These are phyloP conservation scores for Microctonus hyperodae DNA, from an alignment of 2,888 invertebrate species.

Conservation along the genomic window DNA sequence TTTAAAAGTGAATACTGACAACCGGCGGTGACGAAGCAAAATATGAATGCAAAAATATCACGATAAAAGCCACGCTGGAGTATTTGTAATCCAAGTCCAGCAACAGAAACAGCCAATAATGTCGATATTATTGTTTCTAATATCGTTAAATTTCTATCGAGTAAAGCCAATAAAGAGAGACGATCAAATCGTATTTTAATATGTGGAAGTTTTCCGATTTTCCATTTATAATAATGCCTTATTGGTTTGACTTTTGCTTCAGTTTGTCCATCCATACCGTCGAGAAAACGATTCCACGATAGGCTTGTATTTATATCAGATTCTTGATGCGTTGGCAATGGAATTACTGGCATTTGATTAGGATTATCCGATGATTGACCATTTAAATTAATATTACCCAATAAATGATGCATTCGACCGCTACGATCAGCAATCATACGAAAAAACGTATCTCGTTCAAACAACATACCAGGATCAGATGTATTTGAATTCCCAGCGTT, in stretches of 20 bases:
- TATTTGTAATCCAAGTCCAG: conserved; percentile 83
- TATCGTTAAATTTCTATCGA: conserved; percentile 89
- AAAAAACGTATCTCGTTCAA: conserved; percentile 47
- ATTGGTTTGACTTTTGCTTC: conserved; percentile 66
- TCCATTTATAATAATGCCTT: conserved; percentile 77
- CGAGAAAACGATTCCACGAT: conserved; percentile 68
- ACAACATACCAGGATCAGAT: conserved; percentile 42
- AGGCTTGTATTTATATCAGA: conserved; percentile 67
- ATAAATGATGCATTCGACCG: conserved; percentile 53
- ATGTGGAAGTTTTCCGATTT: conserved; percentile 65
- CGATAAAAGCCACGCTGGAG: conserved; percentile 86
- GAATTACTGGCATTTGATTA: conserved; percentile 51
- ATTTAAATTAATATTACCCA: conserved; percentile 49
- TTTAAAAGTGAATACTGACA: conserved; percentile 97
- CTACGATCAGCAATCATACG: conserved; percentile 56
- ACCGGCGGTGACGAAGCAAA: conserved; percentile 97
- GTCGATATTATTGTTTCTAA: conserved; percentile 84
- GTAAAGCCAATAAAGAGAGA: conserved; percentile 86
- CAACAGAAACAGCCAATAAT: conserved; percentile 83
- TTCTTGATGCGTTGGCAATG: conserved; percentile 68
- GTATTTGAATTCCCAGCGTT: conserved; percentile 66
- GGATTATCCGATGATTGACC: conserved; percentile 46
- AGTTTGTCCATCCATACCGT: conserved; percentile 66
- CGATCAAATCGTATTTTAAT: conserved; percentile 92
- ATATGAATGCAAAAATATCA: conserved; percentile 91